Evolutionary conservation across 2,113 vertebrate genomes (phyloP).

Genomic region (Carassius auratus): DNA sequence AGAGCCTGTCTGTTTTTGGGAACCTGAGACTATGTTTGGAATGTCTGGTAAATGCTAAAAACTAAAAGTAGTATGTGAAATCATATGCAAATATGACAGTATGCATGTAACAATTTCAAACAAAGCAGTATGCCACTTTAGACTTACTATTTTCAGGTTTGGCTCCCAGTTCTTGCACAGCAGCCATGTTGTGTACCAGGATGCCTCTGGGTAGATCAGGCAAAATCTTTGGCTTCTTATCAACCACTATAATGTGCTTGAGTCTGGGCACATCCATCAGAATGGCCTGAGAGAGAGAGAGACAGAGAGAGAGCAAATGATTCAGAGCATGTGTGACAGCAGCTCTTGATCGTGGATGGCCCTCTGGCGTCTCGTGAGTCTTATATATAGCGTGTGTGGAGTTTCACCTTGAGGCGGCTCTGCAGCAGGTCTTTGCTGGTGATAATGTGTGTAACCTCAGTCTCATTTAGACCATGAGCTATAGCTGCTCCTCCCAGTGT

Average conservation of each 20-base stretch:
- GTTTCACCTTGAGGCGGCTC: constrained; percentile 88
- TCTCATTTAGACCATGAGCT: constrained; percentile 93
- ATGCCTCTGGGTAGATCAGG: constrained; percentile 86
- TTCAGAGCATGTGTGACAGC: not conserved
- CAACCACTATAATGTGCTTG: constrained; percentile 89
- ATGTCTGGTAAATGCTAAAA: not conserved
- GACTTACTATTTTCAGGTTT: constrained; percentile 78
- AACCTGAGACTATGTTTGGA: too few relatives aligned
- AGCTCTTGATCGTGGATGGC: not conserved
- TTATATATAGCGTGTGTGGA: too few relatives aligned
- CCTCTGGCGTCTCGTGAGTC: not conserved
- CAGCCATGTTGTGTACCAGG: constrained; percentile 87
- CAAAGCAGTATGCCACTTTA: not conserved
- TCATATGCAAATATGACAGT: not conserved
- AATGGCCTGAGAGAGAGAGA: constrained; percentile 79
- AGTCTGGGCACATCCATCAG: constrained; percentile 88
- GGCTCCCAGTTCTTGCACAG: constrained; percentile 89
- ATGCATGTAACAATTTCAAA: not conserved
- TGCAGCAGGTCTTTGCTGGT: constrained; percentile 95
- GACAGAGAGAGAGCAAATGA: not conserved
- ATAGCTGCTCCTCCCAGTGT: constrained; percentile 92
- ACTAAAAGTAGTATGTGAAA: not conserved
- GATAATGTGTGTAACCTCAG: constrained; percentile 95
- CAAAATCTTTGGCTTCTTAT: constrained; percentile 83
- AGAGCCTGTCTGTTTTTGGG: too few relatives aligned